phyloP scores from a whole-genome alignment of 2,797 vertebrate species.

The Rhodeus uyekii region DNA sequence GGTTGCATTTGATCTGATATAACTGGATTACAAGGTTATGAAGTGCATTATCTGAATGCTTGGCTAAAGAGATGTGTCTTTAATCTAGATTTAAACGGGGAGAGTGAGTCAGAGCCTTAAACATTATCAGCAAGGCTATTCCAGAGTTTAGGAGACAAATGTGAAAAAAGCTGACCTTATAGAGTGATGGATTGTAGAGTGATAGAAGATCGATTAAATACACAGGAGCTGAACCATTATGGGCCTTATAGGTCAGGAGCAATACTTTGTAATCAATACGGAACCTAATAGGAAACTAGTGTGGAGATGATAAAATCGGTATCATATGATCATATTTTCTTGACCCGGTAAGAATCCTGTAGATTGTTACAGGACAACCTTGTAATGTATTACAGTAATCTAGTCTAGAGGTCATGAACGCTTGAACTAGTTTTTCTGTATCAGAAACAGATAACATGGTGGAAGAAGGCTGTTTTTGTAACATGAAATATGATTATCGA shows the following conservation, averaged over 20 bases:
- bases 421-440: background rate
- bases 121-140: background rate
- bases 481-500: background rate
- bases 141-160: background rate
- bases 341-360: background rate
- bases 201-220: background rate
- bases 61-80: background rate
- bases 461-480: background rate
- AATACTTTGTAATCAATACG: background rate
- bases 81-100: background rate
- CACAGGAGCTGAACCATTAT: background rate
- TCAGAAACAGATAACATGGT: background rate
- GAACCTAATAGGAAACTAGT: background rate
- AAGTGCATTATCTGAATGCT: background rate
- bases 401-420: background rate
- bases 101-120: background rate
- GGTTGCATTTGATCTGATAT: background rate
- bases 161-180: background rate
- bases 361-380: background rate
- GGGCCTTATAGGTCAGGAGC: background rate
- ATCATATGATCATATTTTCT: background rate
- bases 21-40: background rate
- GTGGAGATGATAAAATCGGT: background rate
- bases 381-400: background rate
- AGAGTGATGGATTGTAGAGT: background rate